Base-by-base conservation (phyloP, 2,797 vertebrate species). In the Manis crassicaudata region DNA sequence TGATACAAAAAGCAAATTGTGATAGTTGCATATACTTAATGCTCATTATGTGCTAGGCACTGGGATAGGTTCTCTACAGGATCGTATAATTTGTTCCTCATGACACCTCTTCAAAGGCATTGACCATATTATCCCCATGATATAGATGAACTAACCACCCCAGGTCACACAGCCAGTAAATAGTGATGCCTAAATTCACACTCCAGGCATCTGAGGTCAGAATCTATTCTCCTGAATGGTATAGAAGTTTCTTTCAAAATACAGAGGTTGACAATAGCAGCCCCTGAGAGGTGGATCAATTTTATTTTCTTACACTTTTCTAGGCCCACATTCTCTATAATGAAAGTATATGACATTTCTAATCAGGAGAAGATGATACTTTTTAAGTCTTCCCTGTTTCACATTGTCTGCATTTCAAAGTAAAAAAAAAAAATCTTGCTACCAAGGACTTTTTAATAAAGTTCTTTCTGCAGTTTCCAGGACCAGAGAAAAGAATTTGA, bases 401-500 rank as follows among this genome's bases (percentile, higher is more conserved):
- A 25, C 14, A 52, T 50, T 29, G 23, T 84, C 65, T 80, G 35
- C 23, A 88, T 68, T 81, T 85, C 83, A 83, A 50, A 88, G 2
- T 80, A 94, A 91, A 40, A 32, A 67, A 46, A 73, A 52, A 54
- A 72, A 5, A 63, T n/a, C n/a, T 86, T 63, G 9, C 2, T 43
- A 58, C 37, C 58, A 63, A 72, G 60, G 77, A 1, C 17, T 37
- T 84, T 92, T 86, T 65, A 70, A 80, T 56, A 32, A 85, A 10
- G 7, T 70, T 62, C 9, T 37, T 70, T 81, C 58, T 17, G 46
- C 62, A 67, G 32, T 67, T 81, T 88, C 25, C 4, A 77, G 17
- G 58, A n/a, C 60, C 12, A 80, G 77, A 72, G 83, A 82, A 90
- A 94, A 87, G 50, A 6, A 23, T 65, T 7, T 72, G n/a, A 88